These are phyloP conservation scores for Anoura caudifer DNA, from an alignment of 2,113 vertebrate species.

Conservation along the genomic window DNA sequence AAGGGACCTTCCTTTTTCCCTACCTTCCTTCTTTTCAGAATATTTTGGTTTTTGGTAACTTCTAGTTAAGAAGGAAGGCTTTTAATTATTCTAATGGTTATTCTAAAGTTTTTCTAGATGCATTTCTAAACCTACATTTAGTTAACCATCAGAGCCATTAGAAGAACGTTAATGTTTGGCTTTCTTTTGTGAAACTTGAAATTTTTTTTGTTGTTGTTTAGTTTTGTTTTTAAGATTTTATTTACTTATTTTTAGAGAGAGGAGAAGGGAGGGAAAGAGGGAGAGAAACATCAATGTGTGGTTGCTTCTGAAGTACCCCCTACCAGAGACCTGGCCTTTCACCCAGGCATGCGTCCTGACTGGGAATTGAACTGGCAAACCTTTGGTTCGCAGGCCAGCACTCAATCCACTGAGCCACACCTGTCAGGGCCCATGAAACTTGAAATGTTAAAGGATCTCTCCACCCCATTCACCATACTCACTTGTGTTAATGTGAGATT, in stretches of 20 bases:
- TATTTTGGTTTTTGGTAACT: neutral
- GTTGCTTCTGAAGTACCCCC: no score
- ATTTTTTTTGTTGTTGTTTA: no score
- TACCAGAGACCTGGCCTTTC: no score
- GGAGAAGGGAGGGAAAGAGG: no score
- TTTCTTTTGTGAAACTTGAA: neutral
- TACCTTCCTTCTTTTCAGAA: neutral
- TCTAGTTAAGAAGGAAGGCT: neutral
- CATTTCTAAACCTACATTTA: neutral
- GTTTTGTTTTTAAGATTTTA: no score
- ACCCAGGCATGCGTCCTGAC: no score
- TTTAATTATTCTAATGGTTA: neutral
- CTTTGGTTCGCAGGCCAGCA: no score
- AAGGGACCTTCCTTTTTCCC: neutral
- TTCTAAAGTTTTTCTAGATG: neutral
- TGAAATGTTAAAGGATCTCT: neutral
- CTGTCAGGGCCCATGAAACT: no score
- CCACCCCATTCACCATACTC: neutral
- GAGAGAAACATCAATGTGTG: no score
- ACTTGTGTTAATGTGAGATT: neutral
- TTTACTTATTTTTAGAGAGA: no score
- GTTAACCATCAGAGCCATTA: neutral
- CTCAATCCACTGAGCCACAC: no score
- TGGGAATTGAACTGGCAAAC: no score
- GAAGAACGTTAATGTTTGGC: neutral